Percentiles rank a stretch among this genome's conserved stretches.
phyloP scores from a whole-genome alignment of 2,888 invertebrate genomes.

The Microplitis manilae region DNA sequence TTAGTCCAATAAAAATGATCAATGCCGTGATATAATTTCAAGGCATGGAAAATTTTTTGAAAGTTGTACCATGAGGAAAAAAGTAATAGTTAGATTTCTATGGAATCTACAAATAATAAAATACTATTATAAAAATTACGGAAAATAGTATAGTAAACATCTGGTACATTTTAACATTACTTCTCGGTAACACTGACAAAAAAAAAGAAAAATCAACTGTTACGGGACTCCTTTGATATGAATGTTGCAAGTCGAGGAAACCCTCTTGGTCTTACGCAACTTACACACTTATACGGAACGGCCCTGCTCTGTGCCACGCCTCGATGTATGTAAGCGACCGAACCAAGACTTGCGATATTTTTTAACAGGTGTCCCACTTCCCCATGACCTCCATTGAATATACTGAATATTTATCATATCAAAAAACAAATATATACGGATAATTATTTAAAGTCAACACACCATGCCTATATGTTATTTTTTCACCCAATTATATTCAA shows the following conservation, averaged over 20 bases:
- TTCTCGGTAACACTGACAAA: neutral
- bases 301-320: constrained; percentile 23
- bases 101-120: neutral
- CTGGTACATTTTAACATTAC: neutral
- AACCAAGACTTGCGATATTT: constrained; percentile 17
- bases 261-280: constrained; percentile 27
- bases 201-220: neutral
- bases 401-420: neutral
- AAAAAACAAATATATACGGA: constrained; percentile 2
- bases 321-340: constrained; percentile 9
- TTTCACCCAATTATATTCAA: no score
- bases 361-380: constrained; percentile 26
- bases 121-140: neutral
- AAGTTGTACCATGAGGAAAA: no score
- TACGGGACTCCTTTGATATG: constrained; percentile 26
- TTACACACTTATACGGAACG: constrained; percentile 11
- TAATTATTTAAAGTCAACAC: neutral
- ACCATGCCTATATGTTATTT: neutral
- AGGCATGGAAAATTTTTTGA: no score
- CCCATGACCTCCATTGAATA: constrained; percentile 20
- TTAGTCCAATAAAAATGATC: no score
- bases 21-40: no score
- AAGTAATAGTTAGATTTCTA: no score
- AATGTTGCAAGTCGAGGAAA: constrained; percentile 30
- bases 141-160: neutral